These are phyloP conservation scores for Huso huso DNA, from an alignment of 2,797 vertebrate species.

Conservation along the genomic window DNA sequence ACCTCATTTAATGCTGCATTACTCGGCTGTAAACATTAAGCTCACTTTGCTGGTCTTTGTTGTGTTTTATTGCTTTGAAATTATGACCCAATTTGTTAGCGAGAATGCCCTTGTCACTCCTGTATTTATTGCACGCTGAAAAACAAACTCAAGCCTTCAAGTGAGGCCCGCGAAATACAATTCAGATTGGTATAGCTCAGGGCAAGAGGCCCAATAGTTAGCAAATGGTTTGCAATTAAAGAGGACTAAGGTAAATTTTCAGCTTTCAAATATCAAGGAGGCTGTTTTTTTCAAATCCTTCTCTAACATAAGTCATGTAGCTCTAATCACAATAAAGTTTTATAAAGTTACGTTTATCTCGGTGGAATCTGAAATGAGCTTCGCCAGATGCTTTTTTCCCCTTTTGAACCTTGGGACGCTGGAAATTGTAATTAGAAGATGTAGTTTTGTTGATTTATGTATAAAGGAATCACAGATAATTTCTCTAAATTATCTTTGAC, in stretches of 20 bases:
- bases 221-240: not conserved
- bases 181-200: not conserved
- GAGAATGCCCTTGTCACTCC: constrained; percentile 5
- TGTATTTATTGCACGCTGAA: constrained; percentile 3
- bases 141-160: not conserved
- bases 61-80: constrained; percentile 10
- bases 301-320: not conserved
- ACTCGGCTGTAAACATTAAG: constrained; percentile 1
- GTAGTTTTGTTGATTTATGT: not conserved
- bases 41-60: not conserved
- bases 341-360: not conserved
- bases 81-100: constrained; percentile 7
- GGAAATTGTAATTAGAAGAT: not conserved
- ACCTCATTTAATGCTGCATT: constrained; percentile 4
- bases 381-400: not conserved
- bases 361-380: not conserved
- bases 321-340: not conserved
- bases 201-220: not conserved
- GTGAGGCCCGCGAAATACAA: not conserved
- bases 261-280: not conserved
- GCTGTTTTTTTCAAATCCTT: not conserved
- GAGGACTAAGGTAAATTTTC: not conserved
- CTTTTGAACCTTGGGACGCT: not conserved
- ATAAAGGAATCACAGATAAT: too few relatives aligned
- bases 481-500: too few relatives aligned